These are phyloP conservation scores for Sebastes fasciatus DNA, from an alignment of 2,113 vertebrate genomes.

Conservation along the genomic window DNA sequence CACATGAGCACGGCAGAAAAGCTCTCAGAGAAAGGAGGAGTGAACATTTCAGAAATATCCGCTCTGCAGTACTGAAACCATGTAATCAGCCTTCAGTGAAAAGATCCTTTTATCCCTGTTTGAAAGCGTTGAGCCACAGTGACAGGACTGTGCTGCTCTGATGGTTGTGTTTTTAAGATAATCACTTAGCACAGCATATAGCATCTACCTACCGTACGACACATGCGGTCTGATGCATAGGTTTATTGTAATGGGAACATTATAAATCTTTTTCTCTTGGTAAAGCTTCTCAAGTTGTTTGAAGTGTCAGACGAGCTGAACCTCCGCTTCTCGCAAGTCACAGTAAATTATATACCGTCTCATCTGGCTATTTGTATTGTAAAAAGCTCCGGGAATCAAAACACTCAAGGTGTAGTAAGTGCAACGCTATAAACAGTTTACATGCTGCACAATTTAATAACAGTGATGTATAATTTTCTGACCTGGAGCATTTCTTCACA, in stretches of 20 bases:
- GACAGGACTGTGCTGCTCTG: slow-evolving; percentile 3
- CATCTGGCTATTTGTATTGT: neutral
- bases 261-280: neutral
- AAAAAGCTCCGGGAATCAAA: slow-evolving; percentile 5
- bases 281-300: neutral
- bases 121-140: slow-evolving; percentile 21
- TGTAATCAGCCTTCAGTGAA: slow-evolving; percentile 54
- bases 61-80: slow-evolving; percentile 25
- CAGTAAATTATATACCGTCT: neutral
- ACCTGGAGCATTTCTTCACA: neutral
- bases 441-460: neutral
- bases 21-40: slow-evolving; percentile 11
- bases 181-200: slow-evolving; percentile 6
- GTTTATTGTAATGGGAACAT: slow-evolving; percentile 3
- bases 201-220: neutral
- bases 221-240: neutral
- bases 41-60: slow-evolving; percentile 18
- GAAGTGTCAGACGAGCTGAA: neutral
- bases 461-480: no score
- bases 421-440: neutral
- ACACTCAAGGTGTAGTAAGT: neutral
- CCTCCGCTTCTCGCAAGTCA: neutral
- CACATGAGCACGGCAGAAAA: neutral
- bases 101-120: slow-evolving; percentile 45
- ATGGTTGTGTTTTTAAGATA: slow-evolving; percentile 8